Conservation (phyloP, 2,888 invertebrate species). For the Pseudococcus jackbeardsleyi region DNA sequence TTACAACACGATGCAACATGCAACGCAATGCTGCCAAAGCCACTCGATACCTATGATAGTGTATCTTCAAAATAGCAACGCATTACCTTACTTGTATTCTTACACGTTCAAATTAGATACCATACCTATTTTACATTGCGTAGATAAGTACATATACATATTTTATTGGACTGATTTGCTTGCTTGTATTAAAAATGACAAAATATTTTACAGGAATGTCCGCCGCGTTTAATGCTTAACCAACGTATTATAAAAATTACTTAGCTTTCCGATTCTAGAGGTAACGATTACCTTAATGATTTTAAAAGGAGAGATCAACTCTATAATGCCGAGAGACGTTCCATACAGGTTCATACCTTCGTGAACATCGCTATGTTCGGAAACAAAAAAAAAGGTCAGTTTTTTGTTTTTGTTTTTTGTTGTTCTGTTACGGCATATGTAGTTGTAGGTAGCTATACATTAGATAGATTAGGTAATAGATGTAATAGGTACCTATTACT, state of each 20-base stretch:
- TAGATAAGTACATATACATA: neutral
- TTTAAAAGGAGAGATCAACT: conserved; percentile 4
- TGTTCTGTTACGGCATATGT: neutral
- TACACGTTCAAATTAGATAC: too few species aligned
- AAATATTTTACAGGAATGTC: conserved; percentile 36
- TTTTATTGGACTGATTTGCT: neutral
- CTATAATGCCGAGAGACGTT: conserved; percentile 35
- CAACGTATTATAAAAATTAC: conserved; percentile 25
- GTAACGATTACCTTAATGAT: conserved; percentile 12
- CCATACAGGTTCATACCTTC: conserved; percentile 55
- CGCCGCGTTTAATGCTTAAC: conserved; percentile 12
- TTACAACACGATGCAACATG: too few species aligned
- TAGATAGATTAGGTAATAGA: too few species aligned
- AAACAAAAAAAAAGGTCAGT: conserved; percentile 60
- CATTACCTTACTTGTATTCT: too few species aligned
- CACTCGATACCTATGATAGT: too few species aligned
- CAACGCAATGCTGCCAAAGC: too few species aligned
- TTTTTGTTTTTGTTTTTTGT: conserved; percentile 15
- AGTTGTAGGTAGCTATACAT: too few species aligned
- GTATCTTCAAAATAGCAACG: too few species aligned
- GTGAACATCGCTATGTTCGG: conserved; percentile 60
- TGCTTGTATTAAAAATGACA: conserved; percentile 6
- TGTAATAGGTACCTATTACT: too few species aligned
- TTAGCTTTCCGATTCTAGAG: neutral
- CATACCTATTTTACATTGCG: too few species aligned